Percentiles rank a stretch among this genome's conserved stretches.
Evolutionary conservation across 2,888 invertebrate genomes (phyloP).

Genomic region (Phrixothrix hirtus): DNA sequence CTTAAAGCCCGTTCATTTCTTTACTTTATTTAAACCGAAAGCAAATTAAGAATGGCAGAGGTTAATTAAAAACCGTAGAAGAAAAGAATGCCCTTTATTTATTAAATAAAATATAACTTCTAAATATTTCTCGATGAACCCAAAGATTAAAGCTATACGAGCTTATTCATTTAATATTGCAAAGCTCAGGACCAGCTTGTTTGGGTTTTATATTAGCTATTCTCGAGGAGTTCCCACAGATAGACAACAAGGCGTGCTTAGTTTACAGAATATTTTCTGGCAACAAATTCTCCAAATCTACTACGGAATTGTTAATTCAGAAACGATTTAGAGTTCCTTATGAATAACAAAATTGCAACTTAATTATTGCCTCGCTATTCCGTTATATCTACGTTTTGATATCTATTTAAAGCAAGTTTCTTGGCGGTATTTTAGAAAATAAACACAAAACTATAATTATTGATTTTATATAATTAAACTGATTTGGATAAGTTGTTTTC

Average conservation of each 20-base stretch:
- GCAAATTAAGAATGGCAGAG: conserved; percentile 3
- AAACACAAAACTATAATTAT: too few relatives aligned
- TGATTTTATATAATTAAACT: too few relatives aligned
- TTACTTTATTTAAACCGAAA: too few relatives aligned
- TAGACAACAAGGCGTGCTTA: conserved; percentile 14
- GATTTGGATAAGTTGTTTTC: too few relatives aligned
- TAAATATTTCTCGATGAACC: conserved; percentile 1
- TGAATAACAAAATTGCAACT: conserved; percentile 14
- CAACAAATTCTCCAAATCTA: conserved; percentile 14
- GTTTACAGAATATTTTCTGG: conserved; percentile 18
- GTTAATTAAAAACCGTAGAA: conserved; percentile 8
- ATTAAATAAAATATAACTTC: conserved; percentile 6
- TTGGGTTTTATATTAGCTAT: conserved; percentile 18
- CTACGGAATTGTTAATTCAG: conserved; percentile 20
- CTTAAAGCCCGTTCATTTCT: not conserved
- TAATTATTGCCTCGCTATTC: conserved; percentile 10
- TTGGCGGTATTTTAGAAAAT: too few relatives aligned
- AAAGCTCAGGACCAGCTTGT: conserved; percentile 15
- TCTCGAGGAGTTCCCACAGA: conserved; percentile 11
- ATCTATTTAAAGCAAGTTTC: too few relatives aligned
- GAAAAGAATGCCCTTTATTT: not conserved
- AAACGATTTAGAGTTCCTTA: conserved; percentile 15
- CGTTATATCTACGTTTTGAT: too few relatives aligned
- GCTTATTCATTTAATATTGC: conserved; percentile 20
- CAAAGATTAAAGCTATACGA: conserved; percentile 11